A percentile compares a stretch with the other conserved stretches of the same genome.
These are phyloP conservation scores for Styela plicata DNA, from an alignment of 23 tunicate species.

Conservation along the genomic window DNA sequence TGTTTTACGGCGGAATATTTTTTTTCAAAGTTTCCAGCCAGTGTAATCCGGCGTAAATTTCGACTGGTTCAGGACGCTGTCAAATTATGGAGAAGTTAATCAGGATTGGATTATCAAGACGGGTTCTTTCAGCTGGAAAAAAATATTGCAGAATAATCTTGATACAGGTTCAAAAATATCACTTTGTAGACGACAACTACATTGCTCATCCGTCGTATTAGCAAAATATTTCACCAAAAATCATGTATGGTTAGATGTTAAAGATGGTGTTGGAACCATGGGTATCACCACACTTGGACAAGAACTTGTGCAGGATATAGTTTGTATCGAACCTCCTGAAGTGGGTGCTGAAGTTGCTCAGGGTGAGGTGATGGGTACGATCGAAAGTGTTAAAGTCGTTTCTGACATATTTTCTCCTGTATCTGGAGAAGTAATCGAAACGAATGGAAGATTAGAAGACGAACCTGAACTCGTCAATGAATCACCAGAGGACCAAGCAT, in stretches of 20 bases:
- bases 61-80: not conserved
- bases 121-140: not conserved
- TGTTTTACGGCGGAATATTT: too few species aligned
- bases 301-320: conserved; percentile 83
- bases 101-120: not conserved
- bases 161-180: not conserved
- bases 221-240: conserved; percentile 49
- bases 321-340: conserved; percentile 76
- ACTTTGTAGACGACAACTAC: not conserved
- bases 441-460: conserved; percentile 36
- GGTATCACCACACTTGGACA: conserved; percentile 80
- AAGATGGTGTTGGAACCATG: conserved; percentile 57
- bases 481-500: conserved; percentile 68
- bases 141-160: not conserved
- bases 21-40: not conserved
- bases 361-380: conserved; percentile 65
- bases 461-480: conserved; percentile 44
- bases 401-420: conserved; percentile 69
- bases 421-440: conserved; percentile 47
- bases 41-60: not conserved
- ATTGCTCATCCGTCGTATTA: not conserved
- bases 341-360: conserved; percentile 42
- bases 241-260: conserved; percentile 90
- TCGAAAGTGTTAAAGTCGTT: conserved; percentile 93
- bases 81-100: not conserved